Evolutionary conservation across 2,888 invertebrate species (phyloP).

Genomic region (Euplexia lucipara): DNA sequence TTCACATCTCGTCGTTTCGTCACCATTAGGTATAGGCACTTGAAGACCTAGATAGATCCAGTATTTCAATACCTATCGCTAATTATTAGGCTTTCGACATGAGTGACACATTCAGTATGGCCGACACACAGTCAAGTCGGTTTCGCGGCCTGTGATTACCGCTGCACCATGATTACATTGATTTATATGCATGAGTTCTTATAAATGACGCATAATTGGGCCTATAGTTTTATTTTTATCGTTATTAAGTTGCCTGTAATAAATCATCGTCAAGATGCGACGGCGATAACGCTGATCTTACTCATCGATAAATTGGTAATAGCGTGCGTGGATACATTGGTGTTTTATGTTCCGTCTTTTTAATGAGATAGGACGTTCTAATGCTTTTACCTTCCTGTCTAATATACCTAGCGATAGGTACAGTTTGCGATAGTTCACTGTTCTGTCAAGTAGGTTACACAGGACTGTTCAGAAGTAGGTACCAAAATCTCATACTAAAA

Average conservation of each 20-base stretch:
- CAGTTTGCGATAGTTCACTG: no score
- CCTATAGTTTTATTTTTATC: conserved; percentile 78
- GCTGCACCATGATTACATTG: conserved; percentile 78
- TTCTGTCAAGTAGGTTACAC: no score
- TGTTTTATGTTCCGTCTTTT: conserved; percentile 46
- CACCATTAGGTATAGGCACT: neutral
- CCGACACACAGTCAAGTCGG: conserved; percentile 47
- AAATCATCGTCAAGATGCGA: conserved; percentile 80
- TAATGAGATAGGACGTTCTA: conserved; percentile 24
- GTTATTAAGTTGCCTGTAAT: conserved; percentile 75
- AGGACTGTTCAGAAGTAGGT: no score
- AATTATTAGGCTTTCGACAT: conserved; percentile 30
- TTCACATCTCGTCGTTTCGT: no score
- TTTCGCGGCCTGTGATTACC: conserved; percentile 78
- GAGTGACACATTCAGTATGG: conserved; percentile 43
- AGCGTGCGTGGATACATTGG: conserved; percentile 54
- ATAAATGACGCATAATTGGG: conserved; percentile 86
- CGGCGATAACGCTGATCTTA: conserved; percentile 67
- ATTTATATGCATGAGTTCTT: conserved; percentile 87
- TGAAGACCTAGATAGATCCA: neutral
- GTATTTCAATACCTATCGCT: conserved; percentile 40
- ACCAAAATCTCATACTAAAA: no score
- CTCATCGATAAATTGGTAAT: conserved; percentile 66
- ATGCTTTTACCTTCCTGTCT: conserved; percentile 10
- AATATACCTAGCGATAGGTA: neutral